phyloP scores from a whole-genome alignment of 2,888 invertebrate genomes.

The Oscheius sp. region DNA sequence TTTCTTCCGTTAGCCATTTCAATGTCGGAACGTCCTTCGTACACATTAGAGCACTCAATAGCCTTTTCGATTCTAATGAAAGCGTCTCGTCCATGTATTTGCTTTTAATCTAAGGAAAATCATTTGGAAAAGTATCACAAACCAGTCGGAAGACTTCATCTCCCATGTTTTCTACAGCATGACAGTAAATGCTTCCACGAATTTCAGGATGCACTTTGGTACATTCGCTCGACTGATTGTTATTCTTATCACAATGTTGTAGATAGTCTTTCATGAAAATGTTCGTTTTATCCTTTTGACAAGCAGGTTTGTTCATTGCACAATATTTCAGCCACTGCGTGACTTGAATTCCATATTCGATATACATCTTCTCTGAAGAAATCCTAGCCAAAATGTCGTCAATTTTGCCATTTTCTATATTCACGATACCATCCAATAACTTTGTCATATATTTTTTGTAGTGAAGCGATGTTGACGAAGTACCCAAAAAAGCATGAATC shows the following conservation, averaged over 20 bases:
- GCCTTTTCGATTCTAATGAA: not conserved
- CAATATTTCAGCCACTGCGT: conserved; percentile 5
- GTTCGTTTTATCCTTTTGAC: not conserved
- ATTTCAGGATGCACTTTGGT: conserved; percentile 2
- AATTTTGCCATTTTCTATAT: not conserved
- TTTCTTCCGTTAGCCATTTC: conserved; percentile 1
- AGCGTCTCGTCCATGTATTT: not conserved
- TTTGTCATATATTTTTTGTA: conserved; percentile 1
- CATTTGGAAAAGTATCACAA: not conserved
- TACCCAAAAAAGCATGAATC: not conserved
- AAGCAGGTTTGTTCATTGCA: not conserved
- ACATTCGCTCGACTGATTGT: conserved; percentile 2
- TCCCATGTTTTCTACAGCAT: not conserved
- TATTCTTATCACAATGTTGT: not conserved
- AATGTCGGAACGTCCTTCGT: not conserved
- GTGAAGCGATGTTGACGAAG: not conserved
- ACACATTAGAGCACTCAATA: conserved; percentile 5
- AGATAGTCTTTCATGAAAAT: not conserved
- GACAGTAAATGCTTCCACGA: not conserved
- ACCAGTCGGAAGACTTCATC: not conserved
- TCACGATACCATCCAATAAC: not conserved
- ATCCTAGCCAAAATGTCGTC: not conserved
- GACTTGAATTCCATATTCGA: not conserved
- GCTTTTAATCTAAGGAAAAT: not conserved
- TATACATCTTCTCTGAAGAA: not conserved